A percentile compares a stretch with the other conserved stretches of the same genome.
phyloP scores from a whole-genome alignment of 2,797 vertebrate species.

The Micropoecilia bifurca region DNA sequence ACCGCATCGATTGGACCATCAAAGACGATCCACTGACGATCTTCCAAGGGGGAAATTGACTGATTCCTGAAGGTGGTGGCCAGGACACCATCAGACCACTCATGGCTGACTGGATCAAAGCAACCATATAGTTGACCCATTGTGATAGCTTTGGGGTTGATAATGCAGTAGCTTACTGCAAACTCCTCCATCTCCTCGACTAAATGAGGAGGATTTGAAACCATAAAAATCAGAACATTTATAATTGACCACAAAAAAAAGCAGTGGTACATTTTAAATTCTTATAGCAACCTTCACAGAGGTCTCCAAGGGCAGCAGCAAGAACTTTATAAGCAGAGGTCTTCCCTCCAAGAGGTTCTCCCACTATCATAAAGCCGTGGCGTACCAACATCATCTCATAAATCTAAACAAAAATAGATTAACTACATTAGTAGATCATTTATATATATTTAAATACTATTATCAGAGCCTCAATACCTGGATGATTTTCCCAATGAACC shows the following conservation, averaged over 20 bases:
- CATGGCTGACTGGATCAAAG: constrained; percentile 91
- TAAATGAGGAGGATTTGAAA: constrained; percentile 29
- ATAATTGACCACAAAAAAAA: background rate
- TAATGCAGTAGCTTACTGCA: constrained; percentile 88
- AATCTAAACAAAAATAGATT: constrained; percentile 77
- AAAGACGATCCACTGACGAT: constrained; percentile 94
- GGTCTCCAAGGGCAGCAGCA: constrained; percentile 86
- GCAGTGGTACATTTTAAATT: constrained; percentile 3
- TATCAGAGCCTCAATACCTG: constrained; percentile 80
- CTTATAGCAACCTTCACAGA: constrained; percentile 79
- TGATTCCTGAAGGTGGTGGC: constrained; percentile 90
- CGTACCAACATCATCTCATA: constrained; percentile 98
- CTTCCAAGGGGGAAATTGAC: constrained; percentile 83
- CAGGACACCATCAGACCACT: constrained; percentile 93
- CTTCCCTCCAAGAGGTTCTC: constrained; percentile 91
- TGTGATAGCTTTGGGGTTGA: constrained; percentile 95
- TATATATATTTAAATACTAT: background rate
- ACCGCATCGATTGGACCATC: constrained; percentile 96
- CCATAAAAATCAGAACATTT: background rate
- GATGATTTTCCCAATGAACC: constrained; percentile 95
- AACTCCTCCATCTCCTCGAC: constrained; percentile 87
- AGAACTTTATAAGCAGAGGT: constrained; percentile 91
- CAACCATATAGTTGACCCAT: constrained; percentile 94
- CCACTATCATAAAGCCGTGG: constrained; percentile 96
- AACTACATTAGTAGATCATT: constrained; percentile 2